Base-by-base conservation (phyloP, 1,140 invertebrate species). In the Gerris buenoi region DNA sequence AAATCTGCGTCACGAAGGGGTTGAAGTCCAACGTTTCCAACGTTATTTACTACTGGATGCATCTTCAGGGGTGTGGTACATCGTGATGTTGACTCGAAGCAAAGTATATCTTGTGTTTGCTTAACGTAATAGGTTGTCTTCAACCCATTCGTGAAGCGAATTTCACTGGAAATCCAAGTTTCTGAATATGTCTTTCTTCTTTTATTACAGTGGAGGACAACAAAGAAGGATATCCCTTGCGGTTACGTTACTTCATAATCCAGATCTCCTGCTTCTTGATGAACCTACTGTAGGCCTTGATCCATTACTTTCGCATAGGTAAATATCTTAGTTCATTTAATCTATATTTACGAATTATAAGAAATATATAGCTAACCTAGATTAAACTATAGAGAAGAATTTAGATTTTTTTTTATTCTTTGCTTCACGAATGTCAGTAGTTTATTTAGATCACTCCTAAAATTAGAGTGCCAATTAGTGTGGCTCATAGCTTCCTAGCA, bases 181-280 rank as follows among this genome's bases (percentile, higher is more conserved):
- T n/a, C n/a, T n/a, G n/a, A n/a, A n/a, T n/a, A n/a, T n/a, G n/a
- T n/a, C n/a, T n/a, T n/a, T n/a, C n/a, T n/a, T n/a, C n/a, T n/a
- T n/a, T n/a, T n/a, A n/a, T 65, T 25, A 56, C 64, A 65, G 64
- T 57, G 64, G 64, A 56, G 64, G 64, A 56, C 64, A 65, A 22
- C 64, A 65, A 57, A 56, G 64, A n/a, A n/a, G 64, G 1, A 29
- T 65, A 26, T 65, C 64, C 0, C 26, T 65, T 2, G 29, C 27
- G 13, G 23, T 65, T 56, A 57, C 64, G 2, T 46, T 65, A 1
- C 5, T 65, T 25, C 64, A 65, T 26, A 65, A 26, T 46, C 64
- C 64, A 15, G 2, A 57, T 26, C 25, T 65, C 3, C 22, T 65
- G n/a, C 29, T 65, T 26, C 64, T 65, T 2, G 64, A 65, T 26